A percentile compares a stretch with the other conserved stretches of the same genome.
phyloP scores from a whole-genome alignment of 2,797 vertebrate species.

The Erpetoichthys calabaricus region DNA sequence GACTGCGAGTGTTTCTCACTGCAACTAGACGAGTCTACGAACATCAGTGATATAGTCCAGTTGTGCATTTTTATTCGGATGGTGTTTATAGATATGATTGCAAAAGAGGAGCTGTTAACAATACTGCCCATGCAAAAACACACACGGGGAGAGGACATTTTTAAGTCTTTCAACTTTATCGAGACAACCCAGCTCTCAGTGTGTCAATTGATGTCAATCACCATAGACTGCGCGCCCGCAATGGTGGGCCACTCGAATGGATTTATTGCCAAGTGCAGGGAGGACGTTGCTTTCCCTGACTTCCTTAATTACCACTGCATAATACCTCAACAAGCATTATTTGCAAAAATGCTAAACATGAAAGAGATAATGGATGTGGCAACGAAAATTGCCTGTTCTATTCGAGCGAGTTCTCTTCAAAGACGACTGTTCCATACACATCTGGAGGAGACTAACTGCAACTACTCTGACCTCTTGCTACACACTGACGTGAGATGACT shows the following conservation, averaged over 20 bases:
- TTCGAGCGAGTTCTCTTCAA: constrained; percentile 8
- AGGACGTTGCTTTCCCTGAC: constrained; percentile 12
- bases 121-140: constrained; percentile 12
- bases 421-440: constrained; percentile 7
- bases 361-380: constrained; percentile 17
- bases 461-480: no score
- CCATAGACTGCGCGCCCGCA: constrained; percentile 13
- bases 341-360: constrained; percentile 16
- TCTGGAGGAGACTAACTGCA: constrained; percentile 1
- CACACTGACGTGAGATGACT: no score
- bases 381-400: constrained; percentile 13
- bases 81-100: constrained; percentile 10
- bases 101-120: constrained; percentile 12
- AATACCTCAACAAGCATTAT: constrained; percentile 15
- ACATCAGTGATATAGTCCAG: constrained; percentile 8
- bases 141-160: constrained; percentile 10
- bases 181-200: constrained; percentile 7
- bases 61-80: constrained; percentile 12
- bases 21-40: constrained; percentile 8
- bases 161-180: constrained; percentile 10
- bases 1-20: constrained; percentile 11
- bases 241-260: constrained; percentile 14
- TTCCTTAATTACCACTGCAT: constrained; percentile 15
- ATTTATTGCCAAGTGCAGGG: constrained; percentile 16
- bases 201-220: constrained; percentile 13